Percentiles rank a stretch among this genome's conserved stretches.
Conservation (phyloP, 1,140 invertebrate species). For the Eufriesea mexicana region DNA sequence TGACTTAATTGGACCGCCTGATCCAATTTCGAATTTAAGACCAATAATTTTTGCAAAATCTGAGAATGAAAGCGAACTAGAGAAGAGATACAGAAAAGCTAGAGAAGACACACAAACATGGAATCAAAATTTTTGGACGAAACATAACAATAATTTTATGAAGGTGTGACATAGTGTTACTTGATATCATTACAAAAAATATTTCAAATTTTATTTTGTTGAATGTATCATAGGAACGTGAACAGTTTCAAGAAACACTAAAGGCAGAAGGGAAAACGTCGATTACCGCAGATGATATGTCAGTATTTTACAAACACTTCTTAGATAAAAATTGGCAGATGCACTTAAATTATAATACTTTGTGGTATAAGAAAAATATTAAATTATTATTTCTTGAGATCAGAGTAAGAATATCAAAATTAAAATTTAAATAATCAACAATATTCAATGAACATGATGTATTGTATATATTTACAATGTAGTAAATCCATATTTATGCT, state of each 20-base stretch:
- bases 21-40: conserved; percentile 90
- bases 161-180: conserved; percentile 76
- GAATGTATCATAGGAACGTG: conserved; percentile 85
- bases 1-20: conserved; percentile 88
- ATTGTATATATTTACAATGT: conserved; percentile 16
- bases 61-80: conserved; percentile 85
- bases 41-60: conserved; percentile 86
- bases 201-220: not conserved
- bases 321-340: conserved; percentile 89
- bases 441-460: not conserved
- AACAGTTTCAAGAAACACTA: conserved; percentile 84
- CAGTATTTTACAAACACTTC: conserved; percentile 92
- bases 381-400: conserved; percentile 84
- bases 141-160: conserved; percentile 88
- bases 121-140: conserved; percentile 92
- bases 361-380: conserved; percentile 90
- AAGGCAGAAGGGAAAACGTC: conserved; percentile 81
- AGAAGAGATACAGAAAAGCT: conserved; percentile 85
- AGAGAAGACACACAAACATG: conserved; percentile 88
- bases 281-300: conserved; percentile 91
- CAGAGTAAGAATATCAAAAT: conserved; percentile 83
- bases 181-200: not conserved
- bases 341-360: conserved; percentile 88
- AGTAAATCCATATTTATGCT: conserved; percentile 8
- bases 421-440: conserved; percentile 73